These are phyloP conservation scores for Lithobates sylvaticus DNA, from an alignment of 2,797 vertebrate genomes.

Conservation along the genomic window DNA sequence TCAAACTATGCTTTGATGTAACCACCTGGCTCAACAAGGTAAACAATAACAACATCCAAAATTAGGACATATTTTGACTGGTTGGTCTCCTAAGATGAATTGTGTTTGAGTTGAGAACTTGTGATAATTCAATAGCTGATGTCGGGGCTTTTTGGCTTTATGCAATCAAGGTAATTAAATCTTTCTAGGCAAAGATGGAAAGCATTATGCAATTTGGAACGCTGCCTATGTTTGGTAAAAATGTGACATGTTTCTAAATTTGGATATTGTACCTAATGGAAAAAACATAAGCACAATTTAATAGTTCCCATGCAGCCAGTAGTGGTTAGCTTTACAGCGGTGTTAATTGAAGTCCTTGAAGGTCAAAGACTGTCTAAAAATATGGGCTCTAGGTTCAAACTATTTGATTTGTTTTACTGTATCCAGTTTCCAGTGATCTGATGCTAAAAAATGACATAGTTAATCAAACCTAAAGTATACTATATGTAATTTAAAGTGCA, in stretches of 20 bases:
- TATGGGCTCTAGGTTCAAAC: conserved; percentile 26
- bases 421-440: conserved; percentile 17
- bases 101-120: conserved; percentile 44
- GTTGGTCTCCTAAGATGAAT: conserved; percentile 39
- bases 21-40: conserved; percentile 37
- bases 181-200: conserved; percentile 53
- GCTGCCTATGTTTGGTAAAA: conserved; percentile 54
- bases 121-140: conserved; percentile 41
- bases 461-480: conserved; percentile 43
- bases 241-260: conserved; percentile 58
- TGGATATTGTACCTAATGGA: conserved; percentile 56
- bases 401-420: conserved; percentile 23
- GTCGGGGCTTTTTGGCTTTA: neutral
- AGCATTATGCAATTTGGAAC: conserved; percentile 53
- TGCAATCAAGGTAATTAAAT: conserved; percentile 59
- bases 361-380: conserved; percentile 48
- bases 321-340: conserved; percentile 28
- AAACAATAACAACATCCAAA: conserved; percentile 41
- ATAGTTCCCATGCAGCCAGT: conserved; percentile 50
- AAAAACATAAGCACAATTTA: conserved; percentile 48
- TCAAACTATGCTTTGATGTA: conserved; percentile 25
- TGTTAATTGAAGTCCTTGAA: conserved; percentile 33
- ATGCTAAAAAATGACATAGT: conserved; percentile 35
- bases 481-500: conserved; percentile 28
- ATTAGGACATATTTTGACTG: conserved; percentile 1